These are phyloP conservation scores for Caenorhabditis wallacei DNA, from an alignment of 2,888 invertebrate species.

Conservation along the genomic window DNA sequence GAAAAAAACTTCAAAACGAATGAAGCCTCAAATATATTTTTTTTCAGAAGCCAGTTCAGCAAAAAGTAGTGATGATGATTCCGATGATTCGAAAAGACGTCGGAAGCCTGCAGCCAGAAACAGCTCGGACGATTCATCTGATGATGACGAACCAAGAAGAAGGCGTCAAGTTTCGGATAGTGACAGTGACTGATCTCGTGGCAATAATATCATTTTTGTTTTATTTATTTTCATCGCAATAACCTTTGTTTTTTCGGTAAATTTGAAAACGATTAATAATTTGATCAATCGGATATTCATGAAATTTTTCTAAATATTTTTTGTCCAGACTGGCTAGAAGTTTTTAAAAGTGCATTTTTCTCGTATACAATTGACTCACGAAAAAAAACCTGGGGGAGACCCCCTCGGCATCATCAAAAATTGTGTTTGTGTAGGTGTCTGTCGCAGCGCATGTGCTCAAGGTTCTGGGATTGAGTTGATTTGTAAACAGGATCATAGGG, in stretches of 20 bases:
- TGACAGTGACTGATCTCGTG: constrained; percentile 56
- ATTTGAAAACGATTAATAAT: constrained; percentile 4
- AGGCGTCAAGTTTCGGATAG: constrained; percentile 21
- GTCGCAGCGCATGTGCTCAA: constrained; percentile 35
- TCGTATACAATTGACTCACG: constrained; percentile 8
- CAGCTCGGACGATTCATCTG: constrained; percentile 22
- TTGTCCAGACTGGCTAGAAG: too few species aligned
- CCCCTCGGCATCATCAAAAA: neutral
- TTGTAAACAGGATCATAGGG: constrained; percentile 51
- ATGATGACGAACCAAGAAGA: constrained; percentile 30
- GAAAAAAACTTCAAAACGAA: too few species aligned
- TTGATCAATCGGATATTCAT: constrained; percentile 5
- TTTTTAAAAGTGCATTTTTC: constrained; percentile 51
- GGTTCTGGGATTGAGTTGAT: constrained; percentile 41
- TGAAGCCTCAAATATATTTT: neutral
- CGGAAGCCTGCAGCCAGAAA: neutral
- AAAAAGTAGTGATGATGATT: constrained; percentile 36
- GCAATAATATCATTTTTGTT: neutral
- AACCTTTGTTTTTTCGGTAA: neutral
- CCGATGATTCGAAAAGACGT: constrained; percentile 5
- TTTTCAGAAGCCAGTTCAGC: constrained; percentile 21
- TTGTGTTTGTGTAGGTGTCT: constrained; percentile 60
- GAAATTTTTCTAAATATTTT: neutral
- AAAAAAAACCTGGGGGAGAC: constrained; percentile 4
- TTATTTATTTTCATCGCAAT: constrained; percentile 11